phyloP scores from a whole-genome alignment of 2,888 invertebrate species.

The Tineola bisselliella region DNA sequence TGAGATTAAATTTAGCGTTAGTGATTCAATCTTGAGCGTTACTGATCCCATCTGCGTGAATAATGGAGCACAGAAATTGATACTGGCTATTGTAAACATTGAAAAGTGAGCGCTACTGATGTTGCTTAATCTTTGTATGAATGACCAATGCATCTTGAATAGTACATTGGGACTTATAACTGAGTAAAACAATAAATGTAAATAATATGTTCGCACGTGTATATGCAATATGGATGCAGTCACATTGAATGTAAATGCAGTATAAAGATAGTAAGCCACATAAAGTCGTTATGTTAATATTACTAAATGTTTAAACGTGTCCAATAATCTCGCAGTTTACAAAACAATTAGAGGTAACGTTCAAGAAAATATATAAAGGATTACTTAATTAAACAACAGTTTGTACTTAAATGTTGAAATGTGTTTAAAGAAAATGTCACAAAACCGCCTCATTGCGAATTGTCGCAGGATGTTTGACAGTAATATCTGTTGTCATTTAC shows the following conservation, averaged over 20 bases:
- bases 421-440: neutral
- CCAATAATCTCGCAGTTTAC: too few relatives aligned
- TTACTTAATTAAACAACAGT: neutral
- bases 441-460: slow-evolving; percentile 20
- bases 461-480: slow-evolving; percentile 41
- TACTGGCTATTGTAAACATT: slow-evolving; percentile 24
- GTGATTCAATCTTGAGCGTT: slow-evolving; percentile 38
- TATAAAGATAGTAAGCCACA: too few relatives aligned
- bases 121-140: neutral
- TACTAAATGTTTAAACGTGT: too few relatives aligned
- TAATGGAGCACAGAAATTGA: slow-evolving; percentile 19
- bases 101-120: slow-evolving; percentile 35
- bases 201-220: too few relatives aligned
- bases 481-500: slow-evolving; percentile 43
- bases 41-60: slow-evolving; percentile 47
- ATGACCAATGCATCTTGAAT: too few relatives aligned
- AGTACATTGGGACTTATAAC: too few relatives aligned
- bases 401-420: neutral
- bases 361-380: neutral
- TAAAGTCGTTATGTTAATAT: too few relatives aligned
- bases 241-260: too few relatives aligned
- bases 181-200: too few relatives aligned
- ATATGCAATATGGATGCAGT: too few relatives aligned
- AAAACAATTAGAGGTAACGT: too few relatives aligned
- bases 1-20: slow-evolving; percentile 62